A percentile compares a stretch with the other conserved stretches of the same genome.
These are phyloP conservation scores for Pseudorectes ferrugineus DNA, from an alignment of 2,113 vertebrate species.

Conservation along the genomic window DNA sequence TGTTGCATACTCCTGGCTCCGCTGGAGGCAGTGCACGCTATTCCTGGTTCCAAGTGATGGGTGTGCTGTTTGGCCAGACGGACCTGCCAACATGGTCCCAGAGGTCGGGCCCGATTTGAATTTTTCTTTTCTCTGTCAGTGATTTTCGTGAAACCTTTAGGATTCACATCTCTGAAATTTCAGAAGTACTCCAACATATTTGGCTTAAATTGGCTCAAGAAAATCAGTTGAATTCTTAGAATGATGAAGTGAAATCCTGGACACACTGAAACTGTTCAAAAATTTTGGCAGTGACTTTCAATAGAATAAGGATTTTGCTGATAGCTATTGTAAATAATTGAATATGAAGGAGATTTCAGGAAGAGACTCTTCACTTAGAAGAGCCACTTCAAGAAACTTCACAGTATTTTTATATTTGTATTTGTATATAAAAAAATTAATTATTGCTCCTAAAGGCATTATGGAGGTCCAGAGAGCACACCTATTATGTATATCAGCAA, in stretches of 20 bases:
- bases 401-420: background rate
- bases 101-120: background rate
- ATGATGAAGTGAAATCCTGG: background rate
- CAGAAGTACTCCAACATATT: background rate
- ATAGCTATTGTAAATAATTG: background rate
- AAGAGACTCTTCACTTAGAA: background rate
- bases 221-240: background rate
- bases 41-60: background rate
- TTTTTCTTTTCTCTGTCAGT: background rate
- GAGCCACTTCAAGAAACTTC: background rate
- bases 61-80: background rate
- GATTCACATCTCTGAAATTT: background rate
- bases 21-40: fast-evolving
- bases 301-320: background rate
- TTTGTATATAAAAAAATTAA: background rate
- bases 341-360: background rate
- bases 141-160: background rate
- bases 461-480: background rate
- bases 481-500: background rate
- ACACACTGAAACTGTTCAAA: background rate
- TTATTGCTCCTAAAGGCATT: background rate
- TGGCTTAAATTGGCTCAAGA: background rate
- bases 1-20: background rate
- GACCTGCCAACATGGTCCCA: background rate
- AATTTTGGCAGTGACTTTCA: background rate